Percentiles rank a stretch among this genome's conserved stretches.
Conservation (phyloP, 2,888 invertebrate species). For the Drosophila greeni region DNA sequence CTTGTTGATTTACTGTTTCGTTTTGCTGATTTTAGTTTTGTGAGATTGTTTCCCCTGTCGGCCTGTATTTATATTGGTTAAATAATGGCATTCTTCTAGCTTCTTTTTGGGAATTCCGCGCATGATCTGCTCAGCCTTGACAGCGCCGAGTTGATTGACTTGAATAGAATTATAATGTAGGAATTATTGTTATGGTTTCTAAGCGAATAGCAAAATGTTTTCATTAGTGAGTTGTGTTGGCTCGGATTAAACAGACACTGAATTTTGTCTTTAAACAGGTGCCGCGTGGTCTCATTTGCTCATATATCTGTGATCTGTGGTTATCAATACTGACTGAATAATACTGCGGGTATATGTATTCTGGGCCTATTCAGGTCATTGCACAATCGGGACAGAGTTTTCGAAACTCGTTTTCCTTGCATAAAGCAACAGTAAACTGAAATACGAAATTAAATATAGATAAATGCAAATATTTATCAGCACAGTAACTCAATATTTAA, state of each 20-base stretch:
- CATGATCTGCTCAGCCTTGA: constrained; percentile 17
- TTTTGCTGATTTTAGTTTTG: constrained; percentile 27
- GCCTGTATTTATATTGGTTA: constrained; percentile 17
- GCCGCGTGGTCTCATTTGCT: constrained; percentile 26
- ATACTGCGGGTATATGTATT: constrained; percentile 7
- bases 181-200: constrained; percentile 30
- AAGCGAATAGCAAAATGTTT: constrained; percentile 46
- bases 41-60: constrained; percentile 18
- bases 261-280: constrained; percentile 59
- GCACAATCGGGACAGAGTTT: constrained; percentile 42
- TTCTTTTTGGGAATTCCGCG: constrained; percentile 8
- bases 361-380: constrained; percentile 38
- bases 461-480: constrained; percentile 47
- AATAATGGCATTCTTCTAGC: constrained; percentile 10
- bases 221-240: constrained; percentile 12
- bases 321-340: background rate
- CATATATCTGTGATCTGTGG: constrained; percentile 13
- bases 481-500: constrained; percentile 36
- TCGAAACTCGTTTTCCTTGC: constrained; percentile 41
- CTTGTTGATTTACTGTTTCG: constrained; percentile 33
- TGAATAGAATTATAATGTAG: constrained; percentile 11
- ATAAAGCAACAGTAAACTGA: constrained; percentile 34
- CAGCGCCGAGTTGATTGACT: constrained; percentile 25
- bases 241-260: constrained; percentile 22
- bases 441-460: constrained; percentile 44